These are phyloP conservation scores for Onchidella celtica DNA, from an alignment of 2,888 invertebrate genomes.

Conservation along the genomic window DNA sequence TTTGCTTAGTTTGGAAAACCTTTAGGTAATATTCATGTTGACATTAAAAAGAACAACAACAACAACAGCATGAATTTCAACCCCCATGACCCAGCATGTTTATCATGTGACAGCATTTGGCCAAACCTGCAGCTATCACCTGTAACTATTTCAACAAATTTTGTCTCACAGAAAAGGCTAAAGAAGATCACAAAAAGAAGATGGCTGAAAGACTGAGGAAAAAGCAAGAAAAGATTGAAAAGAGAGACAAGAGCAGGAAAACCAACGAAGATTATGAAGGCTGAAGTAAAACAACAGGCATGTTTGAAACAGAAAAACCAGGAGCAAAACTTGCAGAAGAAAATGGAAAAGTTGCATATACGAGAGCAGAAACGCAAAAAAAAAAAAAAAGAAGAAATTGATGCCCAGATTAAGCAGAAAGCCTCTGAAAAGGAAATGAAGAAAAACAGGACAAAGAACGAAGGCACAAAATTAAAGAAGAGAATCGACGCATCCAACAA, in stretches of 20 bases:
- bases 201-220: constrained; percentile 59
- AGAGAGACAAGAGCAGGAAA: constrained; percentile 64
- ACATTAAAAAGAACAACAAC: too few relatives aligned
- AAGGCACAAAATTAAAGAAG: constrained; percentile 64
- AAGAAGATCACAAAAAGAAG: constrained; percentile 62
- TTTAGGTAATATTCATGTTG: too few relatives aligned
- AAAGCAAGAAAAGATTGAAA: constrained; percentile 60
- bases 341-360: constrained; percentile 53
- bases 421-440: constrained; percentile 56
- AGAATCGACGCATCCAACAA: constrained; percentile 54
- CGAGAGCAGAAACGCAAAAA: constrained; percentile 51
- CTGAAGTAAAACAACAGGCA: constrained; percentile 63
- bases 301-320: constrained; percentile 69
- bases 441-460: constrained; percentile 62
- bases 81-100: too few relatives aligned
- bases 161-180: constrained; percentile 73
- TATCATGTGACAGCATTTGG: too few relatives aligned
- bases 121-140: too few relatives aligned
- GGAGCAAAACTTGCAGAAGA: constrained; percentile 55
- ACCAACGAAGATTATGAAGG: constrained; percentile 60
- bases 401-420: constrained; percentile 54
- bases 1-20: too few relatives aligned
- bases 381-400: constrained; percentile 55
- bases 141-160: too few relatives aligned
- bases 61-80: too few relatives aligned